Base-by-base conservation (phyloP, 2,113 vertebrate genomes). In the Microcebus tavaratra region DNA sequence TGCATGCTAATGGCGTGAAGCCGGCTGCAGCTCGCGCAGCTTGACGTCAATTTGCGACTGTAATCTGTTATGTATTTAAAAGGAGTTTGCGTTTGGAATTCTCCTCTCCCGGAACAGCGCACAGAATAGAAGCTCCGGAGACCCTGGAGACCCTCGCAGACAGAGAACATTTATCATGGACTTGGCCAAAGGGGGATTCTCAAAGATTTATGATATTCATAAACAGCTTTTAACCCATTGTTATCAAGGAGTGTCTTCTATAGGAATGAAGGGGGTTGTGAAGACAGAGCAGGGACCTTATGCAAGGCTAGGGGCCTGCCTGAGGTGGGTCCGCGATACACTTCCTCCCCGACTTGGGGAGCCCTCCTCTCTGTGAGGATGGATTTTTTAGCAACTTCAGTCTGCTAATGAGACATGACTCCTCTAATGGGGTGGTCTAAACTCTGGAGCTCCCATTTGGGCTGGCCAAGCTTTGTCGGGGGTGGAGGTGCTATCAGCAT, bases 21-120 rank as follows among this genome's bases (percentile, higher is more conserved):
- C 61, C 29, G 10, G 6, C 3, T 21, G 25, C 36, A 23, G 34
- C 70, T 23, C 50, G 25, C 0, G 0, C 5, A 25, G 0, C 36
- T 45, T 36, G 34, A 1, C 42, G 27, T 87, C 10, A 1, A 0
- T 76, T 93, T 70, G 63, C 63, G 18, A 68, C 78, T 82, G 10
- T 61, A 10, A 72, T 73, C 63, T 4, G 63, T 45, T 94, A 14
- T 27, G 0, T 50, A 14, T 76, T 84, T 31, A 34, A 39, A 23
- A 55, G 85, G 31, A 0, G 18, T 20, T 87, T 6, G 1, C 5
- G 3, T 72, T 39, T 65, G 68, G 73, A 63, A 57, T 1, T 11
- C 91, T 94, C 23, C 65, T 57, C 50, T 91, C 73, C 23, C 73
- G 2, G 2, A 39, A 42, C 48, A 36, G 68, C 4, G 10, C 8